A percentile compares a stretch with the other conserved stretches of the same genome.
Evolutionary conservation across 2,113 vertebrate species (phyloP).

Genomic region (Ranitomeya variabilis): DNA sequence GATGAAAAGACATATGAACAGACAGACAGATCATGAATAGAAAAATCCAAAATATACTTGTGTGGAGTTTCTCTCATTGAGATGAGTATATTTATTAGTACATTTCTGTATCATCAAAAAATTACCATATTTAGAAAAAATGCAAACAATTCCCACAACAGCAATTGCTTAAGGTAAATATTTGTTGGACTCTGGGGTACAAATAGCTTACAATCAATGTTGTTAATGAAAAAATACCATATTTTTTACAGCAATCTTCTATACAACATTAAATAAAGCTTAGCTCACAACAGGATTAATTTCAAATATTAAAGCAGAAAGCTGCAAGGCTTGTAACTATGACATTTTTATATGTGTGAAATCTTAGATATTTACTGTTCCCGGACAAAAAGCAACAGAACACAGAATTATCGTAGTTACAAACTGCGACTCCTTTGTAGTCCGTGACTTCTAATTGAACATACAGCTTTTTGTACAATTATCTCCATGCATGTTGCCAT

Average conservation of each 20-base stretch:
- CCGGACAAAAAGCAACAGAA: not conserved
- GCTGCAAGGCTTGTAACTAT: conserved; percentile 37
- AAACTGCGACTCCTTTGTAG: not conserved
- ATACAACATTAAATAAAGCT: conserved; percentile 33
- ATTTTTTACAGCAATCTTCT: conserved; percentile 34
- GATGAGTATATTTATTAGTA: not conserved
- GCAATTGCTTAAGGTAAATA: conserved; percentile 11
- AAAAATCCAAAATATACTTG: too few species aligned
- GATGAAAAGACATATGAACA: too few species aligned
- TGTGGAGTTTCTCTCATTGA: too few species aligned
- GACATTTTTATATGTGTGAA: conserved; percentile 16
- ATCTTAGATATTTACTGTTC: conserved; percentile 14
- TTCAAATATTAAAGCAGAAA: conserved; percentile 29
- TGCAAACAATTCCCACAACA: not conserved
- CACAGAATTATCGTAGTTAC: not conserved
- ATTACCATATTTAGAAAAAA: conserved; percentile 11
- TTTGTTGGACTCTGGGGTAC: conserved; percentile 24
- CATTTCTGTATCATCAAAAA: conserved; percentile 4
- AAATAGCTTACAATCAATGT: conserved; percentile 31
- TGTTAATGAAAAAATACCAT: conserved; percentile 29
- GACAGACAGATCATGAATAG: too few species aligned
- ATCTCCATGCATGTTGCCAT: conserved; percentile 14
- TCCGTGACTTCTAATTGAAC: not conserved
- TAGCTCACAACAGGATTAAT: conserved; percentile 35
- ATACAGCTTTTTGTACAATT: not conserved